These are phyloP conservation scores for Taenaris catops DNA, from an alignment of 2,888 invertebrate species.

Conservation along the genomic window DNA sequence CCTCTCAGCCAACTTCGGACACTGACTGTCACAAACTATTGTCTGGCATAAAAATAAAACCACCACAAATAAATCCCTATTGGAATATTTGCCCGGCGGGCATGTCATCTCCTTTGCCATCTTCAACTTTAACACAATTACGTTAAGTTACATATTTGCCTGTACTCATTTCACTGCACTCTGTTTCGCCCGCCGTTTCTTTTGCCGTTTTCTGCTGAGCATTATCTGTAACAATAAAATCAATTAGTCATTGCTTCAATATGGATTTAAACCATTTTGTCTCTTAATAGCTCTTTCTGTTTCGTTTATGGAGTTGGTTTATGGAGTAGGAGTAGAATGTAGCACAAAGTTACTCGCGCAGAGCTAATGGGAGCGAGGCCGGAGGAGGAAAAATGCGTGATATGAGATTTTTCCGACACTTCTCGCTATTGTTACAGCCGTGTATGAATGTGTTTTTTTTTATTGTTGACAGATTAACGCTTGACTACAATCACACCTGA, in stretches of 20 bases:
- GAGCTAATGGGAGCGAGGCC: too few relatives aligned
- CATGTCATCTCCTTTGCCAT: constrained; percentile 40
- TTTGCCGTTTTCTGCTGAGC: constrained; percentile 61
- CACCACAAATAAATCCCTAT: constrained; percentile 54
- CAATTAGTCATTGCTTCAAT: constrained; percentile 18
- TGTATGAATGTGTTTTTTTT: too few relatives aligned
- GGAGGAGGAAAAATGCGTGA: too few relatives aligned
- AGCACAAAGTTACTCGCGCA: too few relatives aligned
- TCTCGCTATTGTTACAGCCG: too few relatives aligned
- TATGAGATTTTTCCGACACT: too few relatives aligned
- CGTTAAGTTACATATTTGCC: constrained; percentile 50
- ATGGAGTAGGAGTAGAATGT: too few relatives aligned
- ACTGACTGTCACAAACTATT: constrained; percentile 73
- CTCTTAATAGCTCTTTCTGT: neutral
- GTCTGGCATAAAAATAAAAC: constrained; percentile 61
- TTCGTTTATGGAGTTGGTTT: neutral
- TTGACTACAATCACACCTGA: too few relatives aligned
- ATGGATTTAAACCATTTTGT: constrained; percentile 8
- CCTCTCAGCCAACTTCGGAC: constrained; percentile 72
- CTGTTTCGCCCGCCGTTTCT: constrained; percentile 52
- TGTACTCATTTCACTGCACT: constrained; percentile 52
- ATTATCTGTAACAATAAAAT: constrained; percentile 60
- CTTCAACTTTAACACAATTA: constrained; percentile 35
- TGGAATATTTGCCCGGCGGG: constrained; percentile 45
- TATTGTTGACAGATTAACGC: too few relatives aligned